Evolutionary conservation across 2,113 vertebrate genomes (phyloP).

Genomic region (Mastomys coucha): DNA sequence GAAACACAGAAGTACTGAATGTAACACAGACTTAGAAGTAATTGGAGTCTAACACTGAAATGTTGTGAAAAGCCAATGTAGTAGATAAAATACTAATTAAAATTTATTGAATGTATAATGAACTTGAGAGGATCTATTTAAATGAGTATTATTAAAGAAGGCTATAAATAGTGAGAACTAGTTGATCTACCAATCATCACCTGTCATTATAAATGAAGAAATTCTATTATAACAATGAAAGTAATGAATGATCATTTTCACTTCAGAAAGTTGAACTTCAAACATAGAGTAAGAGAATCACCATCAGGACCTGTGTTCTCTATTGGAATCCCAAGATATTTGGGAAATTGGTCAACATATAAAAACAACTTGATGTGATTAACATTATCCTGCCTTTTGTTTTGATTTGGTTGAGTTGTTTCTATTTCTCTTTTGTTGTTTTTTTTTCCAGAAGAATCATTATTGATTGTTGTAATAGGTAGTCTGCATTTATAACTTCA

Average conservation of each 20-base stretch:
- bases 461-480: neutral
- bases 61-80: neutral
- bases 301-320: neutral
- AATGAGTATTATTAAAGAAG: neutral
- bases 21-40: neutral
- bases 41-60: neutral
- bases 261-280: neutral
- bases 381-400: neutral
- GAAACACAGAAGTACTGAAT: neutral
- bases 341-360: neutral
- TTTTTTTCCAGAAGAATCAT: neutral
- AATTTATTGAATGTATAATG: neutral
- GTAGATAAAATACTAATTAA: neutral
- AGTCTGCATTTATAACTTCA: neutral
- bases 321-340: neutral
- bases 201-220: slow-evolving; percentile 33
- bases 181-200: neutral
- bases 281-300: neutral
- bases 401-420: neutral
- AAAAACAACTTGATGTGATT: neutral
- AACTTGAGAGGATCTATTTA: neutral
- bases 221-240: neutral
- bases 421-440: neutral
- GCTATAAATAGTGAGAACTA: neutral
- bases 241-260: neutral